These are phyloP conservation scores for Lymantria dispar DNA, from an alignment of 2,888 invertebrate genomes.

Conservation along the genomic window DNA sequence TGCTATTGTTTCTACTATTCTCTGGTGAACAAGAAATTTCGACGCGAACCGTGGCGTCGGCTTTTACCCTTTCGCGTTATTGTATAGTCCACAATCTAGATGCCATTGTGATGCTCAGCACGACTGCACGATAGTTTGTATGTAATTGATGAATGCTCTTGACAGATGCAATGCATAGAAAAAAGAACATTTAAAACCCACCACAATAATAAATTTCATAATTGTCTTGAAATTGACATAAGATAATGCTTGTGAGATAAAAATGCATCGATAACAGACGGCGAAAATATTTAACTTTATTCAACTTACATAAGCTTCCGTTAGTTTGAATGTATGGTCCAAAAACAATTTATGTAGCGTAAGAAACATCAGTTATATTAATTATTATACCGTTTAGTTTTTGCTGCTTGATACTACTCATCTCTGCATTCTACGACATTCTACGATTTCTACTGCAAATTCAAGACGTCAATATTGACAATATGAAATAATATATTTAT, in stretches of 20 bases:
- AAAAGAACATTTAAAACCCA: background rate
- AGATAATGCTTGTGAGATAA: constrained; percentile 33
- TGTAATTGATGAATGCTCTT: constrained; percentile 33
- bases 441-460: no score
- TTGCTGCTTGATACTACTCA: no score
- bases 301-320: background rate
- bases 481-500: no score
- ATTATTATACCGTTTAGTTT: no score
- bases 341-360: background rate
- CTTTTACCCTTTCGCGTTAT: constrained; percentile 69
- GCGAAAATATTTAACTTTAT: constrained; percentile 23
- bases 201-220: background rate
- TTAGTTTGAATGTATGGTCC: background rate
- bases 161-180: constrained; percentile 3
- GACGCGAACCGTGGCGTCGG: constrained; percentile 54
- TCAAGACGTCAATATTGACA: no score
- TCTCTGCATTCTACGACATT: no score
- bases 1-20: constrained; percentile 70
- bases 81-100: constrained; percentile 51
- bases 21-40: constrained; percentile 62
- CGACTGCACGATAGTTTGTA: constrained; percentile 44
- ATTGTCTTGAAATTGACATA: constrained; percentile 20
- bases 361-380: no score
- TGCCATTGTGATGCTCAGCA: constrained; percentile 58
- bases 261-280: constrained; percentile 26